A percentile compares a stretch with the other conserved stretches of the same genome.
These are phyloP conservation scores for Spea multiplicata DNA, from an alignment of 2,113 vertebrate genomes.

Conservation along the genomic window DNA sequence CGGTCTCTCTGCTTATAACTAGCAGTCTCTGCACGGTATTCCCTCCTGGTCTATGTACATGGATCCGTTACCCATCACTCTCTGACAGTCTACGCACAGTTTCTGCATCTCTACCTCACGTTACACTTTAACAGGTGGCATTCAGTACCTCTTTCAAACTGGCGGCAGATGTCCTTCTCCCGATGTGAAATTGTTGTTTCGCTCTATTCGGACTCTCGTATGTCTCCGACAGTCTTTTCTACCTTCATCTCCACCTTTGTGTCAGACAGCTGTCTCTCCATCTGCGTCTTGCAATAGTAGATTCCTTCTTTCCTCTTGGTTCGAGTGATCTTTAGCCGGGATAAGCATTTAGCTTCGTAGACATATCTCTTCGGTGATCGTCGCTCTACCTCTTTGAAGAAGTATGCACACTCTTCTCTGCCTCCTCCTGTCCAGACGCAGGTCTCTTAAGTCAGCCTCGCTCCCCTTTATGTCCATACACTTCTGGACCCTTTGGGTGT, in stretches of 20 bases:
- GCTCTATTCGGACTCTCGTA: background rate
- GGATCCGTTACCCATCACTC: background rate
- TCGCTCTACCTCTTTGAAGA: too few species aligned
- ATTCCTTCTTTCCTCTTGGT: too few species aligned
- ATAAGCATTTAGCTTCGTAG: too few species aligned
- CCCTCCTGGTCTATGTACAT: background rate
- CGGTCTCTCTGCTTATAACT: background rate
- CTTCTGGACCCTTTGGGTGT: background rate
- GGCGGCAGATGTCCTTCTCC: conserved; percentile 22
- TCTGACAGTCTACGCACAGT: background rate
- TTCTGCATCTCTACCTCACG: background rate
- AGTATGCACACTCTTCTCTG: too few species aligned
- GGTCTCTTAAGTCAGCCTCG: too few species aligned
- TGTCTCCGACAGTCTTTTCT: background rate
- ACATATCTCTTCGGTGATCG: too few species aligned
- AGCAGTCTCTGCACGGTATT: too few species aligned
- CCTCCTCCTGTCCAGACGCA: too few species aligned
- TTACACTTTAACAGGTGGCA: conserved; percentile 31
- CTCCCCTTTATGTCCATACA: background rate
- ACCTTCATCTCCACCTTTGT: background rate
- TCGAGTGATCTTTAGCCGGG: too few species aligned
- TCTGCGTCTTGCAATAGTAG: too few species aligned
- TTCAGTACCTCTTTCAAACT: conserved; percentile 8
- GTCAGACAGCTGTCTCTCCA: background rate
- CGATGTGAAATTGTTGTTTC: conserved; percentile 20